These are phyloP conservation scores for Zootoca vivipara DNA, from an alignment of 2,113 vertebrate genomes.

Conservation along the genomic window DNA sequence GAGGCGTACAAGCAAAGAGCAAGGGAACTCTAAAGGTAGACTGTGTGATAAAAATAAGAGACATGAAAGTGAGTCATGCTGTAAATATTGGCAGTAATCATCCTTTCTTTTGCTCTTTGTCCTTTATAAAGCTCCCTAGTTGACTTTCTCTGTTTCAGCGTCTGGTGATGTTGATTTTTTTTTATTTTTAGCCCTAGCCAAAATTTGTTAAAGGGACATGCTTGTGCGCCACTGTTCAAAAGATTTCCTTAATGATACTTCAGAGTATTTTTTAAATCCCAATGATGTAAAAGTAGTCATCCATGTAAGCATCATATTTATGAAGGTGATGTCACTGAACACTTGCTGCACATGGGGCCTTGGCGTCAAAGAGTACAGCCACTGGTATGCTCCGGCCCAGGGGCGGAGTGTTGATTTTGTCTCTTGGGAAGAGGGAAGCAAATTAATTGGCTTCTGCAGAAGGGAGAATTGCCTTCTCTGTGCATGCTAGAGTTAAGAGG, in stretches of 20 bases:
- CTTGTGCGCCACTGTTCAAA: constrained; percentile 47
- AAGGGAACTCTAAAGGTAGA: neutral
- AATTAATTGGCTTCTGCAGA: constrained; percentile 41
- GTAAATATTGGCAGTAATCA: constrained; percentile 20
- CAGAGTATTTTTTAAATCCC: constrained; percentile 50
- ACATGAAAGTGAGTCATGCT: constrained; percentile 11
- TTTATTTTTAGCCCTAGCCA: constrained; percentile 52
- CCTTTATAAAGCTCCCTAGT: neutral
- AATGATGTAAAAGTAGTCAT: constrained; percentile 55
- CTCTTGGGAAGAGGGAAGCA: constrained; percentile 35
- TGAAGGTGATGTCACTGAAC: constrained; percentile 64
- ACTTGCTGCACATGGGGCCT: neutral
- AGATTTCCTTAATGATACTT: constrained; percentile 61
- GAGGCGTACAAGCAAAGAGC: neutral
- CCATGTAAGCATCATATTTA: constrained; percentile 45
- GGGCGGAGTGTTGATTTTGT: constrained; percentile 21
- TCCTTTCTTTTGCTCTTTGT: constrained; percentile 20
- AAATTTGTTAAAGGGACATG: constrained; percentile 40
- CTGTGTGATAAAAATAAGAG: constrained; percentile 19
- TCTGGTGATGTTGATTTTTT: constrained; percentile 47
- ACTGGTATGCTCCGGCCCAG: neutral
- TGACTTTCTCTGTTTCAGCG: constrained; percentile 6
- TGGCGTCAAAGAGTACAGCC: neutral
- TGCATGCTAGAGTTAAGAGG: constrained; percentile 14
- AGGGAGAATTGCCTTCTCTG: constrained; percentile 53